These are phyloP conservation scores for Xiphophorus hellerii DNA, from an alignment of 2,113 vertebrate genomes.

Conservation along the genomic window DNA sequence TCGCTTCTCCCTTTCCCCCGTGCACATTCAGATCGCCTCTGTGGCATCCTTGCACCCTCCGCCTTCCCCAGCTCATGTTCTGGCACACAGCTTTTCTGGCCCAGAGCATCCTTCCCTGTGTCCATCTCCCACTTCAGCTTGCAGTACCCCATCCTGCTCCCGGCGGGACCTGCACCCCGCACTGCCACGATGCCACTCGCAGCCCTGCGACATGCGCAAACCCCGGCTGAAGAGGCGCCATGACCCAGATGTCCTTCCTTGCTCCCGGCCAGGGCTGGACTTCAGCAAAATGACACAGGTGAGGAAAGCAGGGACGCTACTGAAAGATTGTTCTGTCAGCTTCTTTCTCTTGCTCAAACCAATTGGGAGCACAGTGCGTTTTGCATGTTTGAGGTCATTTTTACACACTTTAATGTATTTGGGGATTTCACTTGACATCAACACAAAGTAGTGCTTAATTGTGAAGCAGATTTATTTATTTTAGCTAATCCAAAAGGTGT, in stretches of 20 bases:
- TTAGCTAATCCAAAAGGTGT: too few relatives aligned
- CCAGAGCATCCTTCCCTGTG: conserved; percentile 78
- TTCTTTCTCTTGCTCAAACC: too few relatives aligned
- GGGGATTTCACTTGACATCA: too few relatives aligned
- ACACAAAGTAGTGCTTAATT: too few relatives aligned
- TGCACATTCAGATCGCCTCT: conserved; percentile 83
- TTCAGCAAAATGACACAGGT: conserved; percentile 88
- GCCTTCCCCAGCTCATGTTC: conserved; percentile 52
- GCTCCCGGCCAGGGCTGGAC: conserved; percentile 81
- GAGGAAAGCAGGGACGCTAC: conserved; percentile 4
- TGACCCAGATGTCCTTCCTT: conserved; percentile 83
- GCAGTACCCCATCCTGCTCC: conserved; percentile 82
- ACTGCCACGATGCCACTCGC: conserved; percentile 87
- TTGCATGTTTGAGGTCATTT: too few relatives aligned
- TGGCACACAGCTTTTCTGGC: conserved; percentile 62
- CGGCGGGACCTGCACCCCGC: conserved; percentile 73
- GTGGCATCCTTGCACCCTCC: conserved; percentile 77
- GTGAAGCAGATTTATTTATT: too few relatives aligned
- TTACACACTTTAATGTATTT: too few relatives aligned
- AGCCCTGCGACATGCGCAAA: conserved; percentile 87
- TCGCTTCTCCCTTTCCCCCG: conserved; percentile 88
- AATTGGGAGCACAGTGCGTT: too few relatives aligned
- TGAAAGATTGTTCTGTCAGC: not conserved
- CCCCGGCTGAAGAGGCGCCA: conserved; percentile 86
- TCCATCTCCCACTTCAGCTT: conserved; percentile 82